These are phyloP conservation scores for Wasmannia auropunctata DNA, from an alignment of 1,140 invertebrate species.

Conservation along the genomic window DNA sequence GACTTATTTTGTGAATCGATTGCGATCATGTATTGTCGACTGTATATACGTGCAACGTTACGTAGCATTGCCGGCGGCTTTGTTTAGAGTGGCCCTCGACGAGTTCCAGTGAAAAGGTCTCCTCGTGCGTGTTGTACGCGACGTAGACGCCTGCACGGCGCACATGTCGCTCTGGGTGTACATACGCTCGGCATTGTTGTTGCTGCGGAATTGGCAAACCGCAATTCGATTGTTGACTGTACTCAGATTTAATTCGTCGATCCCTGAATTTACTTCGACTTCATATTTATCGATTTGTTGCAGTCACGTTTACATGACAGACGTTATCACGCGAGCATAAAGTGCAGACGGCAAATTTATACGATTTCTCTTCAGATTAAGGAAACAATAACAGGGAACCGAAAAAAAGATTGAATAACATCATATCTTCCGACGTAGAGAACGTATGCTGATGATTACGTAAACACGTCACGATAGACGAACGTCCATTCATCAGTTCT, in stretches of 20 bases:
- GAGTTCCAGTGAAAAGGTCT: slow-evolving; percentile 42
- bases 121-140: slow-evolving; percentile 28
- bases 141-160: neutral
- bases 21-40: slow-evolving; percentile 11
- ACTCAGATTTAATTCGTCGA: slow-evolving; percentile 29
- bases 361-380: neutral
- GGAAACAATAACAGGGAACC: neutral
- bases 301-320: neutral
- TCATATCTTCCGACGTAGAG: neutral
- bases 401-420: neutral
- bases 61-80: slow-evolving; percentile 16
- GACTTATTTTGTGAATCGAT: slow-evolving; percentile 46
- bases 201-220: neutral
- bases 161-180: slow-evolving; percentile 20
- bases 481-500: slow-evolving; percentile 38
- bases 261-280: neutral
- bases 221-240: neutral
- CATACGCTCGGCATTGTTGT: neutral
- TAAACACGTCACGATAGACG: slow-evolving; percentile 2
- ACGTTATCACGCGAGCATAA: neutral
- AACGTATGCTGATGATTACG: neutral
- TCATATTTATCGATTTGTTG: slow-evolving; percentile 3
- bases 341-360: neutral
- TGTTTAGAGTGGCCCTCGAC: slow-evolving; percentile 42
- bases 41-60: neutral